A percentile compares a stretch with the other conserved stretches of the same genome.
Evolutionary conservation across 2,797 vertebrate genomes (phyloP).

Genomic region (Synaphobranchus kaupii): DNA sequence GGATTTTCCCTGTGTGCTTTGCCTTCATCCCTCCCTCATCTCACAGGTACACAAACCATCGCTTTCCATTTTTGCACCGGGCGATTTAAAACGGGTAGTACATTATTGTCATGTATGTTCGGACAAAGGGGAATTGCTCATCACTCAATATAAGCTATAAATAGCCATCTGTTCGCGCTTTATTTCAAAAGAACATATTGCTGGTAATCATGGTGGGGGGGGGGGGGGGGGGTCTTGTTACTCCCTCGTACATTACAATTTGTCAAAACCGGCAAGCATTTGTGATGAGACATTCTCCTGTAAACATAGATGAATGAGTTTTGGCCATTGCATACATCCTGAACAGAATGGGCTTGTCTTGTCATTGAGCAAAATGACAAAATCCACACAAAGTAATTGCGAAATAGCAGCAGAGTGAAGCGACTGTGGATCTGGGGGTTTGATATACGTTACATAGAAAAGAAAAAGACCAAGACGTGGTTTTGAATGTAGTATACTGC

Average conservation of each 20-base stretch:
- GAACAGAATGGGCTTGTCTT: not conserved
- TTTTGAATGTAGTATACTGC: not conserved
- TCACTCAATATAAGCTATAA: constrained; percentile 54
- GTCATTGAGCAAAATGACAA: not conserved
- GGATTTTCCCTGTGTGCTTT: constrained; percentile 20
- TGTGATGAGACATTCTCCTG: not conserved
- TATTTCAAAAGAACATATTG: constrained; percentile 21
- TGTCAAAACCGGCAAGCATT: not conserved
- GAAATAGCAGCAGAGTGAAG: not conserved
- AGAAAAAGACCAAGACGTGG: not conserved
- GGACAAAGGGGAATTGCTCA: constrained; percentile 50
- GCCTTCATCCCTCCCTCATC: constrained; percentile 9
- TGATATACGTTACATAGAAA: constrained; percentile 7
- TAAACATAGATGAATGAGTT: constrained; percentile 5
- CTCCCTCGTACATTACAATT: not conserved
- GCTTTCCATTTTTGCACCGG: constrained; percentile 56
- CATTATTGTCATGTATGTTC: constrained; percentile 60
- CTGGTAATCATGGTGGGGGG: not conserved
- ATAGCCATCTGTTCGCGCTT: constrained; percentile 44
- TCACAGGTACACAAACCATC: constrained; percentile 28
- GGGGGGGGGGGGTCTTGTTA: not conserved
- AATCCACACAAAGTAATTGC: not conserved
- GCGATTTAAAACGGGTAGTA: constrained; percentile 53
- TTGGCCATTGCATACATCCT: not conserved
- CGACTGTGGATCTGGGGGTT: not conserved